A percentile compares a stretch with the other conserved stretches of the same genome.
Conservation (phyloP, 2,888 invertebrate genomes). For the Elegia similella region DNA sequence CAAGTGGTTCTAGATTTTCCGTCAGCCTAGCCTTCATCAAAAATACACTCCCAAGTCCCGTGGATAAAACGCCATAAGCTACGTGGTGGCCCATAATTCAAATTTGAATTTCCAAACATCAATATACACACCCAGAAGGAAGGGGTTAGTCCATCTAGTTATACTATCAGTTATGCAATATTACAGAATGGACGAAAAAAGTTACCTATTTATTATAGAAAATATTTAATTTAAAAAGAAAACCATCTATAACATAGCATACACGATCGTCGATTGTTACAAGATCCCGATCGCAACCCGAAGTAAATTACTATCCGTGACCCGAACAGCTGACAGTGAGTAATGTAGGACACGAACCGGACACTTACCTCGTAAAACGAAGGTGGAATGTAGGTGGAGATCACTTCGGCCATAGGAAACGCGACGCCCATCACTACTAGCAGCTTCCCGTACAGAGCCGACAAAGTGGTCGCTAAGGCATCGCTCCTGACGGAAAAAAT, state of each 20-base stretch:
- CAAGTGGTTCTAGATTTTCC: no score
- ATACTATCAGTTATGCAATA: no score
- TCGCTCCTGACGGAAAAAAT: constrained; percentile 83
- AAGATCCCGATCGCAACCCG: constrained; percentile 5
- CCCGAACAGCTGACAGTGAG: not conserved
- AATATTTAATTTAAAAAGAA: not conserved
- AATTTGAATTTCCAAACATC: no score
- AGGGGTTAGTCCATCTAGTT: no score
- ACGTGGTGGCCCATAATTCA: no score
- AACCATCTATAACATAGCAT: not conserved
- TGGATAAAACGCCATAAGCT: no score
- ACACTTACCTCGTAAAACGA: constrained; percentile 79
- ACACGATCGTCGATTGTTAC: constrained; percentile 4
- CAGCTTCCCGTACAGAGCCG: constrained; percentile 95
- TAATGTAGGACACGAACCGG: not conserved
- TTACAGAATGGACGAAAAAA: no score
- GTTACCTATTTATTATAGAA: no score
- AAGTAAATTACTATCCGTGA: constrained; percentile 1
- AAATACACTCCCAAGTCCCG: no score
- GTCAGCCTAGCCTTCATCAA: no score
- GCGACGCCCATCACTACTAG: constrained; percentile 97
- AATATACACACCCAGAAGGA: no score
- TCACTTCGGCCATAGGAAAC: constrained; percentile 97
- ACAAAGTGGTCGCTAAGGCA: constrained; percentile 93
- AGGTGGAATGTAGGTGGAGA: constrained; percentile 95